These are phyloP conservation scores for Willowsia nigromaculata DNA, from an alignment of 2,888 invertebrate genomes.

Conservation along the genomic window DNA sequence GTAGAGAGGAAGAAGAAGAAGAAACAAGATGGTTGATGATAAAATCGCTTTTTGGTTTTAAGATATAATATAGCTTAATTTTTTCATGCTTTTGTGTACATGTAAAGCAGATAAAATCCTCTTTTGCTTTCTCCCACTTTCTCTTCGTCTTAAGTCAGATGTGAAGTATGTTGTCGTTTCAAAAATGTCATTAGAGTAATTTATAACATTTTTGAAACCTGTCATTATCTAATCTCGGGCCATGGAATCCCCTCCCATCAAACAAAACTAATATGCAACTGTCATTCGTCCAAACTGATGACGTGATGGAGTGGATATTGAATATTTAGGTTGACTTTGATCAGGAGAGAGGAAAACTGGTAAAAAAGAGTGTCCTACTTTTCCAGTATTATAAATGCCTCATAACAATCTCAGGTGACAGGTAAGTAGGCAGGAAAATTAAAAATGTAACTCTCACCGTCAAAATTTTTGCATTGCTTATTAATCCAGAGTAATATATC, in stretches of 20 bases:
- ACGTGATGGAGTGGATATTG: no score
- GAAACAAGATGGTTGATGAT: conserved; percentile 31
- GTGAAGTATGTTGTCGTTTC: conserved; percentile 63
- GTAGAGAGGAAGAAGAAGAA: neutral
- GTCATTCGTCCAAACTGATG: neutral
- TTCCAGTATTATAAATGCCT: no score
- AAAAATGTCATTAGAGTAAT: conserved; percentile 62
- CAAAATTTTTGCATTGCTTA: neutral
- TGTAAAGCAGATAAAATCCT: neutral
- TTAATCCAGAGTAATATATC: neutral
- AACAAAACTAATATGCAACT: neutral
- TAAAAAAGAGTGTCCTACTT: no score
- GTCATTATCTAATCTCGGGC: conserved; percentile 34
- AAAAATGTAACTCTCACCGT: no score
- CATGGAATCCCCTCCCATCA: neutral
- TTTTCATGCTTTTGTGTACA: conserved; percentile 17
- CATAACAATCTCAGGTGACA: no score
- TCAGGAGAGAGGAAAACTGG: no score
- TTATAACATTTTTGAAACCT: conserved; percentile 66
- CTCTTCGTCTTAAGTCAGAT: conserved; percentile 54
- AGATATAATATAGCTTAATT: conserved; percentile 57
- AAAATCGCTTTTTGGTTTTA: conserved; percentile 55
- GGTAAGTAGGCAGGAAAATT: no score
- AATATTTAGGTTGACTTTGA: no score
- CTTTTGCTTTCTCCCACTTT: conserved; percentile 3